Evolutionary conservation across 2,113 vertebrate genomes (phyloP).

Genomic region (Ctenomys sociabilis): DNA sequence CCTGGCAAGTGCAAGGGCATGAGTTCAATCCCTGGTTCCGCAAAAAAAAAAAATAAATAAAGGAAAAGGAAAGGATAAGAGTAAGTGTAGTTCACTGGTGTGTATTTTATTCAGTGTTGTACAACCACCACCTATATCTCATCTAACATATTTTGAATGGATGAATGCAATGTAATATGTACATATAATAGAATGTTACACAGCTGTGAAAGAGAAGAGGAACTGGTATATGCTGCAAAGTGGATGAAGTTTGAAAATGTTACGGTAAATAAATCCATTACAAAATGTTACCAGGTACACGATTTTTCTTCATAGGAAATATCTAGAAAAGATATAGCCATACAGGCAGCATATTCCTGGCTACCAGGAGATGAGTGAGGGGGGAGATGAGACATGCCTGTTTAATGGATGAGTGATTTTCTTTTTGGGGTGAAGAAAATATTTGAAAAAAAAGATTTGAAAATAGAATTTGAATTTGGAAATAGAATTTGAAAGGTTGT

Average conservation of each 20-base stretch:
- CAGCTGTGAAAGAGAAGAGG: neutral
- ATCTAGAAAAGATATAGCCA: neutral
- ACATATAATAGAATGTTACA: neutral
- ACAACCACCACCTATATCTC: neutral
- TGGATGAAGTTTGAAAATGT: neutral
- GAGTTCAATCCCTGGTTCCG: too few relatives aligned
- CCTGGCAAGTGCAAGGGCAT: too few relatives aligned
- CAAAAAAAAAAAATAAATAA: neutral
- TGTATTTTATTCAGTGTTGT: neutral
- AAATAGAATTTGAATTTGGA: too few relatives aligned
- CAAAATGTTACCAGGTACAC: neutral
- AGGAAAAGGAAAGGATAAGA: too few relatives aligned
- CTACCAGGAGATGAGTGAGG: neutral
- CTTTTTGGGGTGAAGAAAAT: neutral
- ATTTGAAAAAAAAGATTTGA: neutral
- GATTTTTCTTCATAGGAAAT: neutral
- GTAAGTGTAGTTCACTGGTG: neutral
- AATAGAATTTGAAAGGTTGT: neutral
- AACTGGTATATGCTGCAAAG: neutral
- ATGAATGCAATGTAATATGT: neutral
- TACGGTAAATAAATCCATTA: neutral
- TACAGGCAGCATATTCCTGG: neutral
- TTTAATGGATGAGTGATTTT: neutral
- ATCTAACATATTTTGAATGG: constrained; percentile 1
- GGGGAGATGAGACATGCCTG: neutral